Percentiles rank a stretch among this genome's conserved stretches.
Conservation (phyloP, 2,113 vertebrate species). For the Leptobrachium leishanense region DNA sequence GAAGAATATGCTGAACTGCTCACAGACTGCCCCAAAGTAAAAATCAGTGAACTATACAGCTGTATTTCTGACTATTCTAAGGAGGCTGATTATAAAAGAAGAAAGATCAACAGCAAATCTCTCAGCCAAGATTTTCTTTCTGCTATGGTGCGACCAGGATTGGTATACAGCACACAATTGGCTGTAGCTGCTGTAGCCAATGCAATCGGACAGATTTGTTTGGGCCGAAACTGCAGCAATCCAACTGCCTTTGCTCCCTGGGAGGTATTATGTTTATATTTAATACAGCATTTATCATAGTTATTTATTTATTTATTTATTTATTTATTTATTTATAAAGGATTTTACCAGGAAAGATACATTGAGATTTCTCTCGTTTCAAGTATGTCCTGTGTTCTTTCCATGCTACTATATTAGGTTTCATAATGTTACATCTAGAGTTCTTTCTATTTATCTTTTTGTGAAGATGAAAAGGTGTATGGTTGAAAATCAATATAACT, state of each 20-base stretch:
- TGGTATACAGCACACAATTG: constrained; percentile 73
- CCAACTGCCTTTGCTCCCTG: constrained; percentile 70
- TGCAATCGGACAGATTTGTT: constrained; percentile 71
- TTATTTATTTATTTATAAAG: too few relatives aligned
- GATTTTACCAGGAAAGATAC: too few relatives aligned
- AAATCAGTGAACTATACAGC: constrained; percentile 62
- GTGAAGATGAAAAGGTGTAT: too few relatives aligned
- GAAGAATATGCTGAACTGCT: constrained; percentile 63
- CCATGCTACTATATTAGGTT: too few relatives aligned
- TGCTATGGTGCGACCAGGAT: constrained; percentile 59
- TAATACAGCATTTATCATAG: neutral
- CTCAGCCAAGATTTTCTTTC: constrained; percentile 65
- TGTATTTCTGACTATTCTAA: constrained; percentile 66
- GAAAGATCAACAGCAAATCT: constrained; percentile 45
- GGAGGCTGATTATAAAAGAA: constrained; percentile 37
- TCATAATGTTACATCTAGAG: too few relatives aligned
- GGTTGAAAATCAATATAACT: too few relatives aligned
- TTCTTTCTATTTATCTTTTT: too few relatives aligned
- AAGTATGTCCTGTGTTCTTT: too few relatives aligned
- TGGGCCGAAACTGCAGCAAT: constrained; percentile 66
- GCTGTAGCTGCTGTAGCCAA: constrained; percentile 75
- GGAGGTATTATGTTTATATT: constrained; percentile 70
- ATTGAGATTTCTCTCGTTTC: too few relatives aligned
- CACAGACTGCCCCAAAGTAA: constrained; percentile 55
- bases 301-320: too few relatives aligned